phyloP scores from a whole-genome alignment of 2,113 vertebrate species.

The Callospermophilus lateralis region DNA sequence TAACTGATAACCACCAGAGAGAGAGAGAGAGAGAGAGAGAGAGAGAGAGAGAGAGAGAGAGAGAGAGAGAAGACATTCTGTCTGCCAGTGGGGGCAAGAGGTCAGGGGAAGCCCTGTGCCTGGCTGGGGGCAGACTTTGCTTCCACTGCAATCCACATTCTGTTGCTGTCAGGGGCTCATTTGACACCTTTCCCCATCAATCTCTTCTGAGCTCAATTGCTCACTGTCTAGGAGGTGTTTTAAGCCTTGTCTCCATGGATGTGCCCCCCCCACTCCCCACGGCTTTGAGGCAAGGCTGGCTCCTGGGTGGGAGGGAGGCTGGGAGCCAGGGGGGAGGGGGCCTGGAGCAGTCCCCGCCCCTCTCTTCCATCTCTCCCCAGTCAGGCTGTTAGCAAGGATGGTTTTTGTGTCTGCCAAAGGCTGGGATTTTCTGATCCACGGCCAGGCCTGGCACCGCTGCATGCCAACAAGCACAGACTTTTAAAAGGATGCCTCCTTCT shows the following conservation, averaged over 20 bases:
- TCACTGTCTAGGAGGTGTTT: background rate
- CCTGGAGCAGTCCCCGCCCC: background rate
- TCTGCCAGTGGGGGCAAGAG: conserved; percentile 23
- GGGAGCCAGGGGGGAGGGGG: background rate
- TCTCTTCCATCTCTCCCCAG: background rate
- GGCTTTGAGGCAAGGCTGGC: background rate
- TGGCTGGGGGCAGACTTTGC: background rate
- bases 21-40: background rate
- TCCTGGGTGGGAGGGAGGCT: background rate
- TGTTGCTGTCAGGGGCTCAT: background rate
- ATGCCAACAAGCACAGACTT: conserved; percentile 43
- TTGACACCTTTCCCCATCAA: conserved; percentile 12
- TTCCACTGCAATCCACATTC: background rate
- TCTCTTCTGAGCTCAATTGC: conserved; percentile 56
- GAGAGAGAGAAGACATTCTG: background rate
- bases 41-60: background rate
- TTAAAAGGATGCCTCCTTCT: background rate
- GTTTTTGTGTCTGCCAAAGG: conserved; percentile 50
- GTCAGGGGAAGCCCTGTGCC: background rate
- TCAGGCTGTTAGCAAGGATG: conserved; percentile 30
- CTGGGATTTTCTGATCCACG: conserved; percentile 64
- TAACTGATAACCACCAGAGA: background rate
- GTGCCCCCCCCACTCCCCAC: background rate
- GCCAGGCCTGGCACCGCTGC: conserved; percentile 49
- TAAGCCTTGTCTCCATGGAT: background rate